Conservation (phyloP, 2,113 vertebrate genomes). For the Felis chaus region DNA sequence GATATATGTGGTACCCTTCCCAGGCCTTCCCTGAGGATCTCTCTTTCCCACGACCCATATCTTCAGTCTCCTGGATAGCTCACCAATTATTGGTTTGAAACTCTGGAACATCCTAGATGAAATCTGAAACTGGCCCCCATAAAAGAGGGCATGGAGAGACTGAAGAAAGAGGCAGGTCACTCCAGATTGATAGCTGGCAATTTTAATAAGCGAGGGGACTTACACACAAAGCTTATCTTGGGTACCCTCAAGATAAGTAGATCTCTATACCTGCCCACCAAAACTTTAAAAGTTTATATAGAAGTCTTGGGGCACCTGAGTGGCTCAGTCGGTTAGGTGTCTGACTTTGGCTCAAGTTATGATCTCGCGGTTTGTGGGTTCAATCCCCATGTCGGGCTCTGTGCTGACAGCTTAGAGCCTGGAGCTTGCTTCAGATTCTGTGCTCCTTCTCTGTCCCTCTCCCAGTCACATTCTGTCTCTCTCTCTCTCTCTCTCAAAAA, state of each 20-base stretch:
- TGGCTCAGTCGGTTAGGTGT: too few species aligned
- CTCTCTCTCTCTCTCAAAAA: too few species aligned
- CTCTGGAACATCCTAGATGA: too few species aligned
- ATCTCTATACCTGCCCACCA: background rate
- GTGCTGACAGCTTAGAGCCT: too few species aligned
- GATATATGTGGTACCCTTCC: background rate
- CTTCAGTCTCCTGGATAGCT: background rate
- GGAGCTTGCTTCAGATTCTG: too few species aligned
- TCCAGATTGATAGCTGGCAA: background rate
- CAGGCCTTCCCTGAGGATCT: background rate
- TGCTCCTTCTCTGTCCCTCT: too few species aligned
- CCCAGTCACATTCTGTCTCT: too few species aligned
- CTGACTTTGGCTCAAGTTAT: too few species aligned
- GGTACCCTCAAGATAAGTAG: too few species aligned
- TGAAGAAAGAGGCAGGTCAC: background rate
- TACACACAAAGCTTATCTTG: fast-evolving
- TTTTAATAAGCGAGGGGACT: background rate
- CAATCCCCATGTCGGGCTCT: too few species aligned
- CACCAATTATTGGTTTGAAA: background rate
- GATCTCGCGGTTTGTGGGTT: too few species aligned
- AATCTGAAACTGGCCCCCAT: background rate
- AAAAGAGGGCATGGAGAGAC: background rate
- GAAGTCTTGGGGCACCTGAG: background rate
- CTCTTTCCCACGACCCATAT: background rate
- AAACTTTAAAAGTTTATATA: background rate